Conservation (phyloP, 2,797 vertebrate genomes). For the Thunnus albacares region DNA sequence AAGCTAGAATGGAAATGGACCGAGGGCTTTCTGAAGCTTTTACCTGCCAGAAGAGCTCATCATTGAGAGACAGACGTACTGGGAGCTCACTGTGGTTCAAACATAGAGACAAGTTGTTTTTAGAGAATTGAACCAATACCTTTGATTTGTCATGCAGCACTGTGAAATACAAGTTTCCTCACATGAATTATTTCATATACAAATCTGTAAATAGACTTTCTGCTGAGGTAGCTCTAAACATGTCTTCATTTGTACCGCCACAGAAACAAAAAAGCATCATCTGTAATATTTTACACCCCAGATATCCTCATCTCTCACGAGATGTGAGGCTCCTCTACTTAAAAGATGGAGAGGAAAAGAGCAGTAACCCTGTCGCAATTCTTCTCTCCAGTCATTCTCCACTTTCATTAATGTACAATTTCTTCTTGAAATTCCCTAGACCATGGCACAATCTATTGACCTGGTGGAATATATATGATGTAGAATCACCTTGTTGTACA, state of each 20-base stretch:
- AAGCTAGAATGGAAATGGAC: slow-evolving; percentile 83
- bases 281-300: slow-evolving; percentile 40
- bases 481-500: slow-evolving; percentile 84
- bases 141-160: slow-evolving; percentile 55
- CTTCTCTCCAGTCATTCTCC: slow-evolving; percentile 72
- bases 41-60: slow-evolving; percentile 81
- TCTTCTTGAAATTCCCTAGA: slow-evolving; percentile 82
- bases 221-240: slow-evolving; percentile 29
- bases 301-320: slow-evolving; percentile 52
- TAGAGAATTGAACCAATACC: slow-evolving; percentile 49
- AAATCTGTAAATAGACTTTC: slow-evolving; percentile 40
- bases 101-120: slow-evolving; percentile 68
- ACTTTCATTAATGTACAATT: slow-evolving; percentile 84
- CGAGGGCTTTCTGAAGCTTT: slow-evolving; percentile 80
- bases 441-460: slow-evolving; percentile 82
- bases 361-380: slow-evolving; percentile 73
- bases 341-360: slow-evolving; percentile 77
- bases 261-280: slow-evolving; percentile 41
- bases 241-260: slow-evolving; percentile 33
- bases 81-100: slow-evolving; percentile 72
- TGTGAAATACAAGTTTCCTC: slow-evolving; percentile 26
- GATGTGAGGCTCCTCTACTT: slow-evolving; percentile 59
- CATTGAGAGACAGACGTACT: slow-evolving; percentile 73
- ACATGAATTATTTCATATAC: neutral
- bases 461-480: slow-evolving; percentile 76